Percentiles rank a stretch among this genome's conserved stretches.
Evolutionary conservation across 2,797 vertebrate genomes (phyloP).

Genomic region (Sparus aurata): DNA sequence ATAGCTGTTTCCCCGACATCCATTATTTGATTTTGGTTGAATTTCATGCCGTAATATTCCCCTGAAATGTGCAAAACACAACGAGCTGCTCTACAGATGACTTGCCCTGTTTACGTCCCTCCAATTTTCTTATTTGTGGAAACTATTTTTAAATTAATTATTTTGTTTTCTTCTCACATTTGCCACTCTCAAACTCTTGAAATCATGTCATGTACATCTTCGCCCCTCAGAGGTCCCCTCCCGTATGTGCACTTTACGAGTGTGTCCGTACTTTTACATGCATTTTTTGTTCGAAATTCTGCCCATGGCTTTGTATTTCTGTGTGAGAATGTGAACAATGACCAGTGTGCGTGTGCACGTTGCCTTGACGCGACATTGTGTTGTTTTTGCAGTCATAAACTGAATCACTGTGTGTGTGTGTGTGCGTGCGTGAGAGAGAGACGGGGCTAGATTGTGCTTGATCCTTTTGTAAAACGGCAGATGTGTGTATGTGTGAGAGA

Average conservation of each 20-base stretch:
- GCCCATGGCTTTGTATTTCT: constrained; percentile 66
- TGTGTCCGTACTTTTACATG: constrained; percentile 42
- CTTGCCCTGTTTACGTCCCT: constrained; percentile 5
- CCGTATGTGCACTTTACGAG: constrained; percentile 77
- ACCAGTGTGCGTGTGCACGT: constrained; percentile 52
- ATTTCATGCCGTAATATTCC: constrained; percentile 32
- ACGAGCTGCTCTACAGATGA: constrained; percentile 45
- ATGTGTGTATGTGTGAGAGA: constrained; percentile 8
- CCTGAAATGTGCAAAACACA: constrained; percentile 22
- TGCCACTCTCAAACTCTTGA: constrained; percentile 33
- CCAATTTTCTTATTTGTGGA: constrained; percentile 21
- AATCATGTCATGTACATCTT: constrained; percentile 47
- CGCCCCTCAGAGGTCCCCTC: constrained; percentile 45
- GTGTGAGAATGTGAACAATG: constrained; percentile 62
- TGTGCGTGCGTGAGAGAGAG: not conserved
- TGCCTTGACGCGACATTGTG: constrained; percentile 67
- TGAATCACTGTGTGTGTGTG: constrained; percentile 39
- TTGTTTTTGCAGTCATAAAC: constrained; percentile 59
- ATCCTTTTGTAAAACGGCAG: constrained; percentile 50
- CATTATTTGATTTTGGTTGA: constrained; percentile 44
- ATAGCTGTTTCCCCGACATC: constrained; percentile 4
- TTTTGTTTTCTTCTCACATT: constrained; percentile 13
- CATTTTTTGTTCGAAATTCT: constrained; percentile 40
- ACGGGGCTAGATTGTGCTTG: constrained; percentile 43
- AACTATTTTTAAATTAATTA: not conserved